Evolutionary conservation across 2,797 vertebrate species (phyloP), one percentile per base, ranked within the genome.

Genomic region (Tadarida brasiliensis): DNA sequence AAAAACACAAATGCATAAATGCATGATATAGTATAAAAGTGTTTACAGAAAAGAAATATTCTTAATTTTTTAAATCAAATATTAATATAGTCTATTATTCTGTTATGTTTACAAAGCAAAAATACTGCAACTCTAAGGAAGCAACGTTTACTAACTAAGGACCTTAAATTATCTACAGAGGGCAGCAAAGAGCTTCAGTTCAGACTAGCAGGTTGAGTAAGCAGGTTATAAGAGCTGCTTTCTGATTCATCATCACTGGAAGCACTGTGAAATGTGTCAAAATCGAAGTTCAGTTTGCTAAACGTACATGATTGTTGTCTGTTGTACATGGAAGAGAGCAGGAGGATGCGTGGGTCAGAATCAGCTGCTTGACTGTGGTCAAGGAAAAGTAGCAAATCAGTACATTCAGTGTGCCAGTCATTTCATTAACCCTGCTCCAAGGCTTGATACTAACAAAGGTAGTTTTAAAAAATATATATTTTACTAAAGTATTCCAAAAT

Each of bases 151-250:
- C 28, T 54, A 82, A 44, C 78, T 81, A 77, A 81, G 26, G 24
- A 63, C 59, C 39, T 86, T 54, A 15, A 87, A 61, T 7, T 84
- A 78, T 78, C 98, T 98, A 96, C 85, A 98, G 99, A 98, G 98
- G 98, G 99, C 98, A 98, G 98, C 98, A 98, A 98, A 98, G 97
- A 98, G 97, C 98, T 98, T 96, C 94, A 28, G 15, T 96, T 97
- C 54, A 78, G 44, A 80, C 71, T 19, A 39, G 94, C 76, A 24
- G 77, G 33, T 63, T 74, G 24, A 4, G 14, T 78, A 94, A 77
- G 5, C 63, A 87, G 67, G 8, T 44, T 35, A 39, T 93, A 59
- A 11, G 71, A 59, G 73, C 0, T 80, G 77, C 86, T 96, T 96
- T 96, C 44, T 86, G 65, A 91, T 78, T 85, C 85, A 47, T 51